These are phyloP conservation scores for Leptopilina boulardi DNA, from an alignment of 1,140 invertebrate species.

Conservation along the genomic window DNA sequence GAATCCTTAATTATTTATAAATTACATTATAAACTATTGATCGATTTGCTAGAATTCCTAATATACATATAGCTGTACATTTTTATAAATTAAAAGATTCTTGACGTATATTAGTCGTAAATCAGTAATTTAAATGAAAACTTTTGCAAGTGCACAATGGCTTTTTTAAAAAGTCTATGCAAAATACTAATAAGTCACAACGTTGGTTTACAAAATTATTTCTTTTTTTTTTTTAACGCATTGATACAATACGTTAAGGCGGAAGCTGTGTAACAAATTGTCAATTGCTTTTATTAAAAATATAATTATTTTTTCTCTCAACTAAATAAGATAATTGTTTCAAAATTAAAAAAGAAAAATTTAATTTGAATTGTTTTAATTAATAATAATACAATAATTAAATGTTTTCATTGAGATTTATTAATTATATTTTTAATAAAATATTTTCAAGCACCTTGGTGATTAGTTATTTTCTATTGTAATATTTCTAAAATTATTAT, in stretches of 20 bases:
- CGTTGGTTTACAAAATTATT: conserved; percentile 34
- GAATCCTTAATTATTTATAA: conserved; percentile 1
- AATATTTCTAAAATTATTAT: neutral
- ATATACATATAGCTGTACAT: too few species aligned
- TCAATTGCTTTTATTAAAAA: conserved; percentile 46
- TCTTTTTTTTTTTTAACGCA: conserved; percentile 48
- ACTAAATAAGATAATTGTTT: too few species aligned
- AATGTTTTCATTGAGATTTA: too few species aligned
- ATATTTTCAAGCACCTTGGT: neutral
- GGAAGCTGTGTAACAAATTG: conserved; percentile 32
- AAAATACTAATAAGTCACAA: conserved; percentile 25
- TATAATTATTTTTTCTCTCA: conserved; percentile 47
- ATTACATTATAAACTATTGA: neutral
- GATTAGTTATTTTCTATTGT: neutral
- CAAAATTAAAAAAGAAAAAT: too few species aligned
- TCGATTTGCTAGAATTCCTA: too few species aligned
- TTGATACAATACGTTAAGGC: conserved; percentile 59
- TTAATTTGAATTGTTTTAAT: too few species aligned
- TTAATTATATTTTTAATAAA: neutral
- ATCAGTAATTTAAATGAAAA: neutral
- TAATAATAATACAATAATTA: too few species aligned
- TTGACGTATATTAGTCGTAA: neutral
- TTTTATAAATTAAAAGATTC: too few species aligned
- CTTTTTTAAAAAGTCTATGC: neutral
- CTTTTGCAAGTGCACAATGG: too few species aligned